These are phyloP conservation scores for Antrozous pallidus DNA, from an alignment of 2,797 vertebrate genomes.

Conservation along the genomic window DNA sequence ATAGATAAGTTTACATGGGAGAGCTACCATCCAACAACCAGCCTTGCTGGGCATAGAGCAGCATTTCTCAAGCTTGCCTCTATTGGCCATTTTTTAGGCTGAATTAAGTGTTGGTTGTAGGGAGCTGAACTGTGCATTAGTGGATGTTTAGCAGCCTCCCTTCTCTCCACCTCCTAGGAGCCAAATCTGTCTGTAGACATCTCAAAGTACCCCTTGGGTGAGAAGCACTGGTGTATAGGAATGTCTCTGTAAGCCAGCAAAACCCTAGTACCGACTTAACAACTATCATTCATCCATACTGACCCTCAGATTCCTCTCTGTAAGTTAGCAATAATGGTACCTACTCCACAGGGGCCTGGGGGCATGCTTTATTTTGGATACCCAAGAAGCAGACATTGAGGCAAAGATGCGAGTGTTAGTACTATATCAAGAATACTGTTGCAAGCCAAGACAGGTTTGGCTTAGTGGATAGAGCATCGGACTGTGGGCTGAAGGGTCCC, in stretches of 20 bases:
- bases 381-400: not conserved
- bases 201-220: not conserved
- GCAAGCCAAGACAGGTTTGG: not conserved
- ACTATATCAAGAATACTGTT: not conserved
- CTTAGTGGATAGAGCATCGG: too few species aligned
- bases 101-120: not conserved
- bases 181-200: not conserved
- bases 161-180: not conserved
- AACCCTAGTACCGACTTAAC: not conserved
- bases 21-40: not conserved
- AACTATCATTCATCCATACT: not conserved
- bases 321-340: not conserved
- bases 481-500: too few species aligned
- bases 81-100: not conserved
- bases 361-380: not conserved
- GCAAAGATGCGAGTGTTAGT: not conserved
- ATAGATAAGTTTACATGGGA: conserved; percentile 33
- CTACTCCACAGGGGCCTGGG: not conserved
- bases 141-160: not conserved
- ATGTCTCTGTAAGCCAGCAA: not conserved
- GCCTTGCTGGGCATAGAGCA: not conserved
- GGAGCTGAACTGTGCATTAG: too few species aligned
- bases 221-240: not conserved
- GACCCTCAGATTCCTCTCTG: not conserved
- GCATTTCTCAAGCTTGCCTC: not conserved